Evolutionary conservation across 1,140 invertebrate species (phyloP), one percentile per base, ranked within the genome.

Genomic region (Epicauta chinensis): DNA sequence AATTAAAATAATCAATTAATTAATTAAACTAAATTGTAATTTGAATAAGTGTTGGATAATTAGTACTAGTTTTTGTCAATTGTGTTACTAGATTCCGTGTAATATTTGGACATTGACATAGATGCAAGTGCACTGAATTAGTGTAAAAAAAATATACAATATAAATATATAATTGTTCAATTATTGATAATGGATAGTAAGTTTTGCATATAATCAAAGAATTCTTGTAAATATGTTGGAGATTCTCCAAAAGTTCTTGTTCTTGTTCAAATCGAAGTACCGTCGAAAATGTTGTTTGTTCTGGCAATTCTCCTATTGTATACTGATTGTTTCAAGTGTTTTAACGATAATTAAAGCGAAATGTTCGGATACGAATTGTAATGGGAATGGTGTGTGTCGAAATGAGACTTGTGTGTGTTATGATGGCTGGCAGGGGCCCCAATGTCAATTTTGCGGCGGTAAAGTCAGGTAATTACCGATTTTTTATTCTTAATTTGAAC

Each of bases 391-490:
- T 23, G 72, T 79, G 46, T 93, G 90, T 79, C 77, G 81, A 67
- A 91, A 90, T 76, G 87, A 81, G 62, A 89, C 78, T 64, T 95
- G 92, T 77, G 72, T 88, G 45, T 96, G 92, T 77, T 80, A 81
- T 65, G 86, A 89, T 68, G 92, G 91, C 41, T 96, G 91, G 91
- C 86, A 89, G 71, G 91, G 91, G 37, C 73, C 81, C 15, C 80
- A 82, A 56, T 96, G 92, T 75, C 87, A 93, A 70, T 89, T 84
- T 70, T 94, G 91, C 76, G 86, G 83, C 46, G 91, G 92, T 52
- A 91, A 93, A 84, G 84, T 93, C 66, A 90, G 85, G 91, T 94
- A 76, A 79, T 79, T 23, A 23, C 7, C 23, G 23, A 23, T n/a
- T n/a, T n/a, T n/a, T n/a, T n/a, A n/a, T n/a, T n/a, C n/a, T n/a